Conservation (phyloP, 2,797 vertebrate species). For the Tapera naevia region DNA sequence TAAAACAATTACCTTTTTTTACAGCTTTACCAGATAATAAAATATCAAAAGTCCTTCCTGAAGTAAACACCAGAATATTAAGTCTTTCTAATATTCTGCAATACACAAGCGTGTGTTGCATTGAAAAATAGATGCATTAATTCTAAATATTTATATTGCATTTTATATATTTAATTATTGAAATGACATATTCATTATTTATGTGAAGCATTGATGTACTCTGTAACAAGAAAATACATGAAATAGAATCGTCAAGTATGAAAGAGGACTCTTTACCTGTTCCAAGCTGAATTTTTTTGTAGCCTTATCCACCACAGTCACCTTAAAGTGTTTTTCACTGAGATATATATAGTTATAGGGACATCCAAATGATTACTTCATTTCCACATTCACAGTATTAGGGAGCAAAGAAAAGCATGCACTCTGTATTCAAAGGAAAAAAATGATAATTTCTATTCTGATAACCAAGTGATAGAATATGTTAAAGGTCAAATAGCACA, state of each 20-base stretch:
- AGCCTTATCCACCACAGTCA: background rate
- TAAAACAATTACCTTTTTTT: background rate
- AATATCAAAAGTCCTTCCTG: background rate
- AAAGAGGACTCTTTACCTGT: background rate
- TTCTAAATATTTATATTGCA: constrained; percentile 46
- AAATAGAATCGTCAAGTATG: constrained; percentile 43
- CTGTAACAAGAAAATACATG: constrained; percentile 26
- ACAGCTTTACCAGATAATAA: constrained; percentile 9
- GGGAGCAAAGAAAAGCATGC: background rate
- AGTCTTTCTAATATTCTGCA: constrained; percentile 10
- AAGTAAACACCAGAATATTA: constrained; percentile 3
- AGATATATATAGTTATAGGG: background rate
- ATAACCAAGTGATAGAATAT: background rate
- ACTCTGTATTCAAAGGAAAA: background rate
- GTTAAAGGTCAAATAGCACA: background rate
- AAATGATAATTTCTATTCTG: background rate
- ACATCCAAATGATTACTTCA: background rate
- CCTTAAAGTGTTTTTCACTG: background rate
- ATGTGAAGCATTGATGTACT: constrained; percentile 4
- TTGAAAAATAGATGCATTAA: constrained; percentile 28
- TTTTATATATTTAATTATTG: constrained; percentile 64
- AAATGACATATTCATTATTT: constrained; percentile 58
- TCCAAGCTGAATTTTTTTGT: constrained; percentile 7
- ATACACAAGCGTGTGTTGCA: background rate
- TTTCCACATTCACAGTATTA: background rate